Evolutionary conservation across 2,888 invertebrate species (phyloP), one percentile per base, ranked within the genome.

Genomic region (Strigamia transsilvanica): DNA sequence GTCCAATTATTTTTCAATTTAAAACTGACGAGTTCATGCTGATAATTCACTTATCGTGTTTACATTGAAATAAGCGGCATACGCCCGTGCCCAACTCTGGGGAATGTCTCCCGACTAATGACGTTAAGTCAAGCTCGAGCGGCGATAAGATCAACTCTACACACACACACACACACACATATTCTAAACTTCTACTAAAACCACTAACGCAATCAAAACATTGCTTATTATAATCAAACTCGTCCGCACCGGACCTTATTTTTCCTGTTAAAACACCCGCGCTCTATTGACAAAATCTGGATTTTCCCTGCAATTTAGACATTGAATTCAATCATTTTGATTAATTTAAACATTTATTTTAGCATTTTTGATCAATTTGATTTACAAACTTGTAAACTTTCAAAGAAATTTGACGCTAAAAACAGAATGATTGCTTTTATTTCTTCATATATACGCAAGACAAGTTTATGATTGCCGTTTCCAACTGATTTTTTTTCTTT

Each of bases 41-140:
- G 51, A 51, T 51, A 51, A 51, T 51, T 51, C 51, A 51, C 51
- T 51, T 51, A 51, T 51, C 51, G 51, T 51, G 51, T 51, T 46
- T 51, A 51, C 51, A 51, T 51, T 51, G 51, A 18, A 51, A 51
- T 51, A 51, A 51, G 51, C 51, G 51, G 51, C 51, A 18, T 51
- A 51, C 51, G 18, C 51, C 15, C 51, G 51, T 51, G 6, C 51
- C 51, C 51, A 51, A 51, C 51, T 51, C 51, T 51, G 51, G 51
- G 51, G 51, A 51, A 51, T 51, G n/a, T 51, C 51, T 51, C 51
- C 3, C 51, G 15, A 51, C 51, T 51, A 51, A 51, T 51, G 51
- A 51, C 51, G 18, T 51, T 51, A 51, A 51, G 51, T 51, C 51
- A 51, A 51, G 51, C 51, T 38, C 38, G 38, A 38, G 38, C 38